Base-by-base conservation (phyloP, 2,797 vertebrate genomes). In the Acanthopagrus latus region DNA sequence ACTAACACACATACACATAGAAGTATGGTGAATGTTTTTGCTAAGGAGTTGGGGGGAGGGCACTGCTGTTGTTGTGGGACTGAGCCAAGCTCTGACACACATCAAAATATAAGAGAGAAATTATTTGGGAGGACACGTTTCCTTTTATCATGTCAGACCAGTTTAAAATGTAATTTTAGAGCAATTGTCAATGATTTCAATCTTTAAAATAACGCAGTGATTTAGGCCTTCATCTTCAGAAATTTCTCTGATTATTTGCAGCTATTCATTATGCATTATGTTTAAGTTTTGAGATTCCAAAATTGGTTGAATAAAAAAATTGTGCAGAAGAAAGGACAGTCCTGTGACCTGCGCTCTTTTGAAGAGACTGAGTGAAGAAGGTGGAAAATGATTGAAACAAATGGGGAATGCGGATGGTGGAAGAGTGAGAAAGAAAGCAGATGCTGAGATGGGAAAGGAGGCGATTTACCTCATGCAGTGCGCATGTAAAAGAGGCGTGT, bases 21-120 rank as follows among this genome's bases (percentile, higher is more conserved):
- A 87, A 81, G 80, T 78, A 83, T 82, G 76, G 74, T 65, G 82
- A 88, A 67, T 86, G 87, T 88, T 86, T 86, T 87, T 87, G 74
- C 81, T 67, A 48, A 85, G 63, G 75, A 82, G 74, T 56, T 27
- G 87, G 78, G 86, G 88, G 88, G 71, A 70, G 90, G 86, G 84
- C 64, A 69, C 47, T 25, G 14, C 51, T 71, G 71, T 82, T 77
- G 70, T 68, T 65, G 44, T 41, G 65, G 47, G 76, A 83, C 72
- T 27, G 47, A 38, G 74, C 81, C 74, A 78, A 75, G 58, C 38
- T 71, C 25, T 71, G 65, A 62, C 69, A 68, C 55, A 38, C 33
- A 38, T 38, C 33, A 14, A 27, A 4, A 65, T 7, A 46, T 6
- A 46, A 47, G 20, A 60, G 16, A 51, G 21, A 56, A 68, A 50